Evolutionary conservation across 1,140 invertebrate species (phyloP), one percentile per base, ranked within the genome.

Genomic region (Brachionus plicatilis): DNA sequence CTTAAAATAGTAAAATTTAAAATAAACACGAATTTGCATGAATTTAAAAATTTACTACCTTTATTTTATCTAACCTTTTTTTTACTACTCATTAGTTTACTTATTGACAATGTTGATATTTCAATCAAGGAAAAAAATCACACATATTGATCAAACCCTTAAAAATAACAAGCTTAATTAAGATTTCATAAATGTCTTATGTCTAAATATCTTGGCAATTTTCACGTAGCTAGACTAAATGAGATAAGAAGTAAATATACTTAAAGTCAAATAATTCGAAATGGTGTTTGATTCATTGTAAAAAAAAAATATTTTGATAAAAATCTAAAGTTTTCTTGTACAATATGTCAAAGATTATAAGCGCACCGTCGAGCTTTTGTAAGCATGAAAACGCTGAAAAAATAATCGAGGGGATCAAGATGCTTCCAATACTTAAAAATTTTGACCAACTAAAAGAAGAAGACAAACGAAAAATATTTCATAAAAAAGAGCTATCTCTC

Each of bases 381-480:
- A 41, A 43, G 9, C 68, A 50, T 50, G 43, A 76, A 29, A 76
- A 76, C 12, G 45, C 72, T 29, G 72, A 76, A 24, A 76, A 76
- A 50, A 50, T 76, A 47, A 76, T 76, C 11, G 72, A 76, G 29
- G 41, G 43, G 6, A 76, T 76, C 27, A 76, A 76, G 29, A 76
- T 76, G 72, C 47, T 76, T 7, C 72, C 72, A 50, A 76, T 76
- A 50, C 41, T 76, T 3, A 76, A 76, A 76, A 47, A 76, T 50
- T 76, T 76, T 29, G 72, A 76, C 3, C 72, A 76, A 29, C 14
- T 76, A 6, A 76, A 76, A 50, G 43, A 76, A 50, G 72, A 76
- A 53, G 72, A 76, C 17, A 76, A 76, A 76, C 20, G 45, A 14
- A 76, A 76, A 50, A 50, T 76, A 76, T 76, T 76, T 76, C 27